Base-by-base conservation (phyloP, 2,888 invertebrate genomes). In the Dromius quadrimaculatus region DNA sequence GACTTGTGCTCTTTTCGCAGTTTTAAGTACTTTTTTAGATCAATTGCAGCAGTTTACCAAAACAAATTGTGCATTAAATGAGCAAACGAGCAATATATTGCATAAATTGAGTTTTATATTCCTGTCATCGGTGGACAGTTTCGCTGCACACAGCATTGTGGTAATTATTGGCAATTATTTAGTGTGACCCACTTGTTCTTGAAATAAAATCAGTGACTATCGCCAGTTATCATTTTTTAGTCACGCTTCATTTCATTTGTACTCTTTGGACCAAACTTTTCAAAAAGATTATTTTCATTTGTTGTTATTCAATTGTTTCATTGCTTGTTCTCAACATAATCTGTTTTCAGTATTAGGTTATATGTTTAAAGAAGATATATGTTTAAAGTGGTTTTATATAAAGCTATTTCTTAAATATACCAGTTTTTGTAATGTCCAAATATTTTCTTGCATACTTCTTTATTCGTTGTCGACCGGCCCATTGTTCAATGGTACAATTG, bases 391-490 rank as follows among this genome's bases (percentile, higher is more conserved):
- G n/a, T n/a, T n/a, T n/a, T n/a, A n/a, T n/a, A n/a, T n/a, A n/a
- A n/a, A n/a, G n/a, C n/a, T n/a, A n/a, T n/a, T n/a, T n/a, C n/a
- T n/a, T n/a, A n/a, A n/a, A n/a, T n/a, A n/a, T n/a, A n/a, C n/a
- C n/a, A n/a, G n/a, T n/a, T n/a, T 28, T 54, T 66, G 54, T 57
- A 66, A 38, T 38, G 38, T 38, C 38, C 28, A 66, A 57, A 66
- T 54, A 34, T 54, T 66, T 66, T 66, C 57, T n/a, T 66, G 66
- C 66, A 54, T 11, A 66, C 28, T 34, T 15, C 59, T 19, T 70
- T 62, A 70, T 70, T 70, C 62, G 70, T 50, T 70, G 61, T 47
- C 61, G 70, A 38, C 70, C 70, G 62, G 70, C 23, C 36, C 45
- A 32, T 45, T 38, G 34, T 23, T 47, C 59, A 61, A 61, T 62